Evolutionary conservation across 2,113 vertebrate species (phyloP).

Genomic region (Microcebus jonahi): DNA sequence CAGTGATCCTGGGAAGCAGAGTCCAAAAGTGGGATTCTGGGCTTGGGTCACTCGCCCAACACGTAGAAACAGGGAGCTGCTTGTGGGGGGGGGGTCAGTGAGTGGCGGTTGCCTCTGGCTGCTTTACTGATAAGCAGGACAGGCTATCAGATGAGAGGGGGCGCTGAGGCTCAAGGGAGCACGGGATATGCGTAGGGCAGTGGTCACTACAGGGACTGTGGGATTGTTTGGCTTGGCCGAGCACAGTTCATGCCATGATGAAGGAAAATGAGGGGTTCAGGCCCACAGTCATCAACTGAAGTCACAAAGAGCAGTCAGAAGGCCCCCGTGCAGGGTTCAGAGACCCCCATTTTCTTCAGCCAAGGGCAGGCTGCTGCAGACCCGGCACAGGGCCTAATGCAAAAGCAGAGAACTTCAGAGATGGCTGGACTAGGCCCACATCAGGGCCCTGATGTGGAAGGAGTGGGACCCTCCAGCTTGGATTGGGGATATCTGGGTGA

Average conservation of each 20-base stretch:
- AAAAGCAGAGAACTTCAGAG: neutral
- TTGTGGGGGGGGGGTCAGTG: neutral
- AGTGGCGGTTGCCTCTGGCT: neutral
- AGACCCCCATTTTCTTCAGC: neutral
- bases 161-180: rapidly evolving
- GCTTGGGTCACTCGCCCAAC: neutral
- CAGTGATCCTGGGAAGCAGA: neutral
- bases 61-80: neutral
- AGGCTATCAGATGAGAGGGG: neutral
- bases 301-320: neutral
- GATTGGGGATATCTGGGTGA: neutral
- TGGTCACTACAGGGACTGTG: neutral
- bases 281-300: neutral
- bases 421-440: neutral
- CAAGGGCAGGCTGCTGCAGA: neutral
- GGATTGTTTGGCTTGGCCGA: neutral
- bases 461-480: neutral
- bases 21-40: neutral
- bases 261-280: neutral
- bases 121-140: neutral
- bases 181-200: neutral
- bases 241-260: neutral
- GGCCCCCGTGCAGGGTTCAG: rapidly evolving
- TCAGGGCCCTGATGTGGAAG: neutral
- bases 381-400: rapidly evolving